Percentiles rank a stretch among this genome's conserved stretches.
Evolutionary conservation across 2,113 vertebrate genomes (phyloP).

Genomic region (Galbula dea): DNA sequence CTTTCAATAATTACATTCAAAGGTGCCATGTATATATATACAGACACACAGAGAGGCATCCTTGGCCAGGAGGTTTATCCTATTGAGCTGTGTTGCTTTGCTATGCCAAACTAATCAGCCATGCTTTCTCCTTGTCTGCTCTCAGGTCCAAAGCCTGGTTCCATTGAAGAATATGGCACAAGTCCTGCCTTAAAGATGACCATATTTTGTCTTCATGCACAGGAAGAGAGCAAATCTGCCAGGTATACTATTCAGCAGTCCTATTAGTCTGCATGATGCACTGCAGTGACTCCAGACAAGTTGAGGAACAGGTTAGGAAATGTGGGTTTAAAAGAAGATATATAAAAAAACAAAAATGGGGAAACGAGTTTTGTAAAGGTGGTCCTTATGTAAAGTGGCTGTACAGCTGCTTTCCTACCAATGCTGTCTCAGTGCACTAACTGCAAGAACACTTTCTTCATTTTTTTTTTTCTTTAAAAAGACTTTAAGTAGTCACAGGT

Average conservation of each 20-base stretch:
- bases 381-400: background rate
- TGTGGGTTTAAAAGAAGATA: background rate
- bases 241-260: background rate
- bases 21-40: background rate
- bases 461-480: background rate
- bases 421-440: background rate
- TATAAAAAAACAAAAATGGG: background rate
- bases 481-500: constrained; percentile 53
- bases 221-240: background rate
- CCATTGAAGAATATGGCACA: background rate
- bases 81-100: background rate
- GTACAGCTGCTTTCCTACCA: background rate
- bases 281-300: background rate
- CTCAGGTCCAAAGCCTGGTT: background rate
- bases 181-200: background rate
- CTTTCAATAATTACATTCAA: background rate
- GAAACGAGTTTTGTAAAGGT: background rate
- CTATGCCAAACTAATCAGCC: background rate
- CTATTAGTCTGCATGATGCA: background rate
- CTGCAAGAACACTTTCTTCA: constrained; percentile 16
- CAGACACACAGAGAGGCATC: background rate
- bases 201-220: background rate
- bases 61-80: background rate
- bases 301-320: background rate
- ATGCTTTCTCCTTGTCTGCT: background rate